These are phyloP conservation scores for Chironomus riparius DNA, from an alignment of 2,888 invertebrate species.

Conservation along the genomic window DNA sequence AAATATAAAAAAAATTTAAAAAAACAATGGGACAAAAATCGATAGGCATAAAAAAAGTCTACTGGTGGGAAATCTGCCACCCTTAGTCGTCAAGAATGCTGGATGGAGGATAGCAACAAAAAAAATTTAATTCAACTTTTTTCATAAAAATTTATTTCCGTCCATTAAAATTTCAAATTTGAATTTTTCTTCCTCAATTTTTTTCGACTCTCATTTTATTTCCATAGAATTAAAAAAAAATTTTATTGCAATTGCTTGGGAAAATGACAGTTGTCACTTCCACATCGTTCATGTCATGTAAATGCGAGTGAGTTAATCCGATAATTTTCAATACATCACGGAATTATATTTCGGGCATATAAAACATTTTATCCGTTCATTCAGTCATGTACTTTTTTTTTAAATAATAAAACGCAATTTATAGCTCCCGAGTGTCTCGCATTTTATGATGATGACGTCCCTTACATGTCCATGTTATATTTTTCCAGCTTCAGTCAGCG, in stretches of 20 bases:
- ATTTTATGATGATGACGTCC: conserved; percentile 9
- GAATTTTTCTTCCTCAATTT: not conserved
- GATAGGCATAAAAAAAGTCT: too few relatives aligned
- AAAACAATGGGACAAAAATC: too few relatives aligned
- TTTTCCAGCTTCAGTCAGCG: too few relatives aligned
- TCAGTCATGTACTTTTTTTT: not conserved
- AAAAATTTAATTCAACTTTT: too few relatives aligned
- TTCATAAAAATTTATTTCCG: not conserved
- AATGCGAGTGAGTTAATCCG: not conserved
- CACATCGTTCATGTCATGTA: not conserved
- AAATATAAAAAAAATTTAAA: too few relatives aligned
- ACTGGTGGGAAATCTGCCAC: too few relatives aligned
- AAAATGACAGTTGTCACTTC: not conserved
- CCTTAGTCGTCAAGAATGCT: too few relatives aligned
- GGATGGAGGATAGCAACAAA: too few relatives aligned
- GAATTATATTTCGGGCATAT: not conserved
- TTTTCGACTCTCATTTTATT: too few relatives aligned
- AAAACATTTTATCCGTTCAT: not conserved
- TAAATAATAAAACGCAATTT: conserved; percentile 9
- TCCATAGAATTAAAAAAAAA: not conserved
- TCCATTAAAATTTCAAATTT: not conserved
- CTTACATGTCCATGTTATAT: not conserved
- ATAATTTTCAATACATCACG: not conserved
- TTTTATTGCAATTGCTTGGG: not conserved
- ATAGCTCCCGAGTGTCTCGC: not conserved